phyloP scores from a whole-genome alignment of 2,797 vertebrate genomes.

The Intellagama lesueurii region DNA sequence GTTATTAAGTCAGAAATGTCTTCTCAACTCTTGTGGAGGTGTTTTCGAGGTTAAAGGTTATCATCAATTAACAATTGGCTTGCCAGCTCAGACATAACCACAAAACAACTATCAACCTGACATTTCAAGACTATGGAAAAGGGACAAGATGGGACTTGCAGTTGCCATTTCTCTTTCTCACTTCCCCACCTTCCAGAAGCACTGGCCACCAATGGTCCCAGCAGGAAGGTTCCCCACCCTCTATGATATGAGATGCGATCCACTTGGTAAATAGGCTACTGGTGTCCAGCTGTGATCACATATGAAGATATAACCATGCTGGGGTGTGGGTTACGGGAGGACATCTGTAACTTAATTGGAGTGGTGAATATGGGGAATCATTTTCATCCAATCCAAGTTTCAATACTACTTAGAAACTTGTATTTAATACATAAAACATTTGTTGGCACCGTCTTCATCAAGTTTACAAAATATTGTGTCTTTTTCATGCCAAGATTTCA shows the following conservation, averaged over 20 bases:
- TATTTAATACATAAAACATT: background rate
- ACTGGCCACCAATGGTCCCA: too few species aligned
- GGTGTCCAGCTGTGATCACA: background rate
- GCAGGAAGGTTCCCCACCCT: too few species aligned
- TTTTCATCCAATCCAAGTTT: background rate
- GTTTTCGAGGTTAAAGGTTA: background rate
- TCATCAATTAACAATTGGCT: background rate
- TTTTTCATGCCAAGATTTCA: background rate
- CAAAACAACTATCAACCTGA: too few species aligned
- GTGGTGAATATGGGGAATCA: background rate
- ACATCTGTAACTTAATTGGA: background rate
- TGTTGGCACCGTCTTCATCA: background rate
- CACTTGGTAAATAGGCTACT: too few species aligned
- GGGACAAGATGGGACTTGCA: background rate
- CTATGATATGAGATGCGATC: too few species aligned
- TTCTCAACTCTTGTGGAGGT: background rate
- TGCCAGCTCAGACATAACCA: background rate
- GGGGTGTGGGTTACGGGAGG: background rate
- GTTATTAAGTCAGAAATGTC: background rate
- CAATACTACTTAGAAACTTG: background rate
- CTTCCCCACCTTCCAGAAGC: background rate
- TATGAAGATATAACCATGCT: background rate
- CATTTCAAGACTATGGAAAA: background rate
- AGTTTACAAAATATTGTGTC: background rate
- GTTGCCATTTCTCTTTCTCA: background rate